These are phyloP conservation scores for Pseudococcus viburni DNA, from an alignment of 2,888 invertebrate genomes.

Conservation along the genomic window DNA sequence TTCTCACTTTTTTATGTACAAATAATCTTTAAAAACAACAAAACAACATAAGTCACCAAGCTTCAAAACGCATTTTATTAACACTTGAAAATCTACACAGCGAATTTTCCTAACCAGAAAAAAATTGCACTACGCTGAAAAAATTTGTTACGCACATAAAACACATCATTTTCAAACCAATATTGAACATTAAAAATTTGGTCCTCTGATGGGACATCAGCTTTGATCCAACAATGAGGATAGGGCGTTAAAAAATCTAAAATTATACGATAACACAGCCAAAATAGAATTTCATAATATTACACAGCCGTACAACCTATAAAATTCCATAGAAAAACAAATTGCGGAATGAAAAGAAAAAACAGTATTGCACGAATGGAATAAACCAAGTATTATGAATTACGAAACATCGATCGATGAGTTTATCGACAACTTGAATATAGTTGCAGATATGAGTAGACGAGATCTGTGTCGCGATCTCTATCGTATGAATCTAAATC, in stretches of 20 bases:
- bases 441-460: neutral
- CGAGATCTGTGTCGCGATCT: neutral
- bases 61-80: neutral
- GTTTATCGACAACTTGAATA: neutral
- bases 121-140: neutral
- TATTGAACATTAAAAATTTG: neutral
- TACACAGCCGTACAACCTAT: constrained; percentile 47
- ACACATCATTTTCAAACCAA: neutral
- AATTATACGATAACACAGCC: constrained; percentile 46
- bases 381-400: neutral
- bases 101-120: neutral
- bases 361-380: neutral
- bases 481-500: neutral
- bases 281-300: constrained; percentile 36
- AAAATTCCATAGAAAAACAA: neutral
- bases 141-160: neutral
- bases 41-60: neutral
- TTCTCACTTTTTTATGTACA: no score
- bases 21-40: neutral
- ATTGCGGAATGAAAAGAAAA: neutral
- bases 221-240: neutral
- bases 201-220: neutral
- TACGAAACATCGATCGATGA: neutral
- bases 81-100: neutral
- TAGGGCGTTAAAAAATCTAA: constrained; percentile 18